Base-by-base conservation (phyloP, 2,113 vertebrate species). In the Gnathonemus longibarbis region DNA sequence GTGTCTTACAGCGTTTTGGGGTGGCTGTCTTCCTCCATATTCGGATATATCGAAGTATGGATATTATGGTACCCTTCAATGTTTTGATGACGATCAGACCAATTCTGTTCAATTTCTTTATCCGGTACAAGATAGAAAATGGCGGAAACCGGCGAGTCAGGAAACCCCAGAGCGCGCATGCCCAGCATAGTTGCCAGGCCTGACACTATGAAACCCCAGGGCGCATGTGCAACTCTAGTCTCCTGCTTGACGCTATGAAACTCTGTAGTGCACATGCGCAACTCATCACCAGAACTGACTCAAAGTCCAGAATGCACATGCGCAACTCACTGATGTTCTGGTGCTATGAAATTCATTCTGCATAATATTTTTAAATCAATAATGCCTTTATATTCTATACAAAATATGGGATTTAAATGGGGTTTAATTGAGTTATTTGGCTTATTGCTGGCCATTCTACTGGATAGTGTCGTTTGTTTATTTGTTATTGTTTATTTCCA, bases 11-110 rank as follows among this genome's bases (percentile, higher is more conserved):
- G 92, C 88, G 95, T 96, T 95, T 91, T 96, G 3, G 95, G 95
- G 90, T 95, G 92, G 91, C 90, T 93, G 70, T 96, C 96, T 93
- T 96, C 96, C 90, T 96, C 96, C 96, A 96, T 96, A 86, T 15
- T 91, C 89, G 85, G 85, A 90, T 93, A 45, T 19, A 50, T 58
- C 90, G 80, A 86, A 86, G 90, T 52, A 89, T 88, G 86, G 62
- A 89, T 90, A 90, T 90, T 91, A 87, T 87, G 66, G 89, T 91
- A 90, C 92, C 84, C 88, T 45, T 90, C 24, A 45, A 88, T 90
- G 17, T 58, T 88, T 91, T 88, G 90, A 88, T 84, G 89, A 88
- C 74, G 89, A 58, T 45, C 90, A 90, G 93, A 88, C 92, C 49
- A 66, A 80, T 48, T 83, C 90, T 21, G 89, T 35, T 88, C 62